Evolutionary conservation across 1,140 invertebrate genomes (phyloP).

Genomic region (Scaptomyza graminum): DNA sequence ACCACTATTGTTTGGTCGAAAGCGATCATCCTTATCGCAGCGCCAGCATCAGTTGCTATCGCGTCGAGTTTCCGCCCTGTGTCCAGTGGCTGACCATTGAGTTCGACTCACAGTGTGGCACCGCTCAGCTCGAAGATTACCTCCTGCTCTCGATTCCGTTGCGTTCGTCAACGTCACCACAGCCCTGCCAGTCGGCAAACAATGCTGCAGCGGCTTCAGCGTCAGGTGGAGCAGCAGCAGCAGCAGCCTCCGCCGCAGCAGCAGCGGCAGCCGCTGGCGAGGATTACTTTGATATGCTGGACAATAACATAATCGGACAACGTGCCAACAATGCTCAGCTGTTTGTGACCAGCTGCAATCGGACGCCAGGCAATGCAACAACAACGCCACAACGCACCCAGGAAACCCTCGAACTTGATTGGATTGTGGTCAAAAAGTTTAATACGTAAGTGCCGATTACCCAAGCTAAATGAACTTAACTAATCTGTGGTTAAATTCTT

Average conservation of each 20-base stretch:
- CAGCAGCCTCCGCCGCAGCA: too few species aligned
- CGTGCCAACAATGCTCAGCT: constrained; percentile 59
- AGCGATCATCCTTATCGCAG: constrained; percentile 98
- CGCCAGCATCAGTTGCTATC: constrained; percentile 93
- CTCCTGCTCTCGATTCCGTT: constrained; percentile 94
- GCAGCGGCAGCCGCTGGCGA: constrained; percentile 38
- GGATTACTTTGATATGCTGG: constrained; percentile 73
- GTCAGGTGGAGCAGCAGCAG: not conserved
- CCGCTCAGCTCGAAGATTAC: constrained; percentile 96
- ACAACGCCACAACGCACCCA: constrained; percentile 9
- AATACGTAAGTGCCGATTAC: constrained; percentile 72
- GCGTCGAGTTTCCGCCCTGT: constrained; percentile 93
- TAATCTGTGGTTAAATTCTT: too few species aligned
- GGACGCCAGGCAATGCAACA: constrained; percentile 22
- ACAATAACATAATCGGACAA: constrained; percentile 60
- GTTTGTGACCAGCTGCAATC: constrained; percentile 64
- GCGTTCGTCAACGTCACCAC: constrained; percentile 37
- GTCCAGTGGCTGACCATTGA: constrained; percentile 97
- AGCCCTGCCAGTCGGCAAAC: constrained; percentile 19
- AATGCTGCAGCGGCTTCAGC: not conserved
- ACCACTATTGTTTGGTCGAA: constrained; percentile 96
- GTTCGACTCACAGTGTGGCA: constrained; percentile 96
- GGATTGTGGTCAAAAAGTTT: constrained; percentile 83
- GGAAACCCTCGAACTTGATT: constrained; percentile 60
- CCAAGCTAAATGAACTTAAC: too few species aligned